These are phyloP conservation scores for Eucera pruinosa DNA, from an alignment of 2,888 invertebrate species.

Conservation along the genomic window DNA sequence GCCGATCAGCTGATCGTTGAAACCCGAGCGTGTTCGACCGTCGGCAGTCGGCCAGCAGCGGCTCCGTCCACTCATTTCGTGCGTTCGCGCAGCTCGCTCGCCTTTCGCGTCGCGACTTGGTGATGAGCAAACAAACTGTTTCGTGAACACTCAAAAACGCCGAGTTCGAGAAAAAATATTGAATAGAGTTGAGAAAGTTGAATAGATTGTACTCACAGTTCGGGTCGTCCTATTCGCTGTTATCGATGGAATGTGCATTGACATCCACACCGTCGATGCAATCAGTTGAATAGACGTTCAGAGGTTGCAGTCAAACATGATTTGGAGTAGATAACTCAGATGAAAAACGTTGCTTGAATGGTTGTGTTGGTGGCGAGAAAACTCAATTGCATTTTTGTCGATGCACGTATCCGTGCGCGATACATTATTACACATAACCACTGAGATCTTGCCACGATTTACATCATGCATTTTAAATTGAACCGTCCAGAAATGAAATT, in stretches of 20 bases:
- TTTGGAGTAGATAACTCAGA: neutral
- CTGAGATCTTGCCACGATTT: constrained; percentile 17
- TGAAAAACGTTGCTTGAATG: neutral
- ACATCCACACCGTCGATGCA: neutral
- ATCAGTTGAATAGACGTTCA: neutral
- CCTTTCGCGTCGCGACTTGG: constrained; percentile 25
- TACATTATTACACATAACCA: neutral
- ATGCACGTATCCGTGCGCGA: neutral
- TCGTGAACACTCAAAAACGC: neutral
- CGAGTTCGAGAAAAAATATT: neutral
- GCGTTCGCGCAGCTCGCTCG: constrained; percentile 26
- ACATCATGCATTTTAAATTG: constrained; percentile 11
- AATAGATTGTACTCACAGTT: constrained; percentile 12
- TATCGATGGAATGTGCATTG: constrained; percentile 9
- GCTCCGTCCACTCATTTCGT: constrained; percentile 59
- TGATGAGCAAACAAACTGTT: constrained; percentile 24
- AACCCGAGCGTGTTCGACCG: constrained; percentile 60
- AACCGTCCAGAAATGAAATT: constrained; percentile 32
- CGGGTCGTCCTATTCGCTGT: neutral
- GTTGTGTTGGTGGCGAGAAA: constrained; percentile 11
- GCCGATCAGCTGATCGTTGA: constrained; percentile 82
- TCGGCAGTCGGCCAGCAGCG: constrained; percentile 71
- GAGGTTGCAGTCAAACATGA: constrained; percentile 1
- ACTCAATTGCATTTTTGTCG: constrained; percentile 12
- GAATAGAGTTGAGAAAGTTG: neutral